These are phyloP conservation scores for Noctua fimbriata DNA, from an alignment of 2,888 invertebrate genomes.

Conservation along the genomic window DNA sequence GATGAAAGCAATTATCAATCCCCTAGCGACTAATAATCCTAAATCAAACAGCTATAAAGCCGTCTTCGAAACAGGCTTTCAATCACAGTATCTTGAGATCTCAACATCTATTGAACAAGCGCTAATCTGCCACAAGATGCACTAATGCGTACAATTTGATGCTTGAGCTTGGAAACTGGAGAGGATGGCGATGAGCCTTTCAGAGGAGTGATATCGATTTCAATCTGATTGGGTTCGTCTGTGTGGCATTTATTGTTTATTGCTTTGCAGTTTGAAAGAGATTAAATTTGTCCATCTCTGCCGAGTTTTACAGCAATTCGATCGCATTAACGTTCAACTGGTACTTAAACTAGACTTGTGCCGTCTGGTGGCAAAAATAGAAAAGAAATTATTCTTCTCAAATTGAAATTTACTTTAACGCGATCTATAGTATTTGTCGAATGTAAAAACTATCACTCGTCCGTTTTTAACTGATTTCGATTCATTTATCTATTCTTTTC, in stretches of 20 bases:
- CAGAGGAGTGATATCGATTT: slow-evolving; percentile 31
- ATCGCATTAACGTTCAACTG: not conserved
- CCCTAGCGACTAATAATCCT: slow-evolving; percentile 7
- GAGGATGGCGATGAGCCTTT: slow-evolving; percentile 30
- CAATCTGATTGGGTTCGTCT: slow-evolving; percentile 3
- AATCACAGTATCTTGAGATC: slow-evolving; percentile 48
- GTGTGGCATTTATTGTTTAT: not conserved
- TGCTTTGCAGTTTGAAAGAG: not conserved
- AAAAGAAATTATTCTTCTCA: not conserved
- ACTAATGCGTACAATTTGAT: slow-evolving; percentile 51
- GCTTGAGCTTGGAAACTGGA: slow-evolving; percentile 22
- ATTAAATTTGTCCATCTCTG: not conserved
- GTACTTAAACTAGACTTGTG: not conserved
- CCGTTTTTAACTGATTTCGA: not conserved
- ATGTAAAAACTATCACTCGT: not conserved
- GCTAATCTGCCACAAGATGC: slow-evolving; percentile 54
- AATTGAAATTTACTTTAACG: not conserved
- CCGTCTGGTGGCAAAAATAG: not conserved
- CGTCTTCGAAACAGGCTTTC: slow-evolving; percentile 40
- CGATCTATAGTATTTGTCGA: not conserved
- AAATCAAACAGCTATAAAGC: slow-evolving; percentile 33
- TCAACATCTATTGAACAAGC: slow-evolving; percentile 38
- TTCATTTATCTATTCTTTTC: not conserved
- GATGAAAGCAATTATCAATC: slow-evolving; percentile 10
- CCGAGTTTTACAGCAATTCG: not conserved